Percentiles rank a stretch among this genome's conserved stretches.
Conservation (phyloP, 2,113 vertebrate species). For the Dendropsophus ebraccatus region DNA sequence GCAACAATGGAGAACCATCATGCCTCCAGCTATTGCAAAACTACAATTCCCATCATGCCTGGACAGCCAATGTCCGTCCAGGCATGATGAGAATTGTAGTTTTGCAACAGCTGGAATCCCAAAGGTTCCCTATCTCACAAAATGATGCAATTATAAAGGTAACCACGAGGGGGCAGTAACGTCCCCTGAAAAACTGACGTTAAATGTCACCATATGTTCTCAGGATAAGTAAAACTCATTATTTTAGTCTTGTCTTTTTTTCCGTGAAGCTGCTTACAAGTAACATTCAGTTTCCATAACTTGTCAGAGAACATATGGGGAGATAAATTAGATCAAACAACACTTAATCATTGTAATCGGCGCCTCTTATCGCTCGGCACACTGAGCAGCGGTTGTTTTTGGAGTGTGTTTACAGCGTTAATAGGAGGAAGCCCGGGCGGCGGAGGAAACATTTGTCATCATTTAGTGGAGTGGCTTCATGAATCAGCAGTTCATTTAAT, state of each 20-base stretch:
- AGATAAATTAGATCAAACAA: conserved; percentile 30
- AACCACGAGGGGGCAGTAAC: background rate
- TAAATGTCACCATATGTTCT: conserved; percentile 21
- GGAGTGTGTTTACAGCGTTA: conserved; percentile 15
- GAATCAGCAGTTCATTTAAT: conserved; percentile 35
- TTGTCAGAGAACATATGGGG: conserved; percentile 40
- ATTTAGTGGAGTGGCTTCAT: conserved; percentile 21
- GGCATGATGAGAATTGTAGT: too few species aligned
- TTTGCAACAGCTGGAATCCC: too few species aligned
- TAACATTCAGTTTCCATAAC: background rate
- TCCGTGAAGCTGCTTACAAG: background rate
- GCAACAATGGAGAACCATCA: too few species aligned
- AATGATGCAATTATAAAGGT: background rate
- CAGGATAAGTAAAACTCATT: background rate
- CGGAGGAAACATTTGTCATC: conserved; percentile 44
- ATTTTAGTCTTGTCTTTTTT: background rate
- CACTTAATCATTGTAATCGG: conserved; percentile 33
- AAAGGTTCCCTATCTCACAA: too few species aligned
- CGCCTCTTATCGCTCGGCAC: background rate
- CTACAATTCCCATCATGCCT: too few species aligned
- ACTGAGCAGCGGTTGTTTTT: conserved; percentile 36
- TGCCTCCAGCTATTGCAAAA: too few species aligned
- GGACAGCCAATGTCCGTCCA: too few species aligned
- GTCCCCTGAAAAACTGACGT: background rate
- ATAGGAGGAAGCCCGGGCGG: background rate